Conservation (phyloP, 2,888 invertebrate genomes). For the Adela reaumurella region DNA sequence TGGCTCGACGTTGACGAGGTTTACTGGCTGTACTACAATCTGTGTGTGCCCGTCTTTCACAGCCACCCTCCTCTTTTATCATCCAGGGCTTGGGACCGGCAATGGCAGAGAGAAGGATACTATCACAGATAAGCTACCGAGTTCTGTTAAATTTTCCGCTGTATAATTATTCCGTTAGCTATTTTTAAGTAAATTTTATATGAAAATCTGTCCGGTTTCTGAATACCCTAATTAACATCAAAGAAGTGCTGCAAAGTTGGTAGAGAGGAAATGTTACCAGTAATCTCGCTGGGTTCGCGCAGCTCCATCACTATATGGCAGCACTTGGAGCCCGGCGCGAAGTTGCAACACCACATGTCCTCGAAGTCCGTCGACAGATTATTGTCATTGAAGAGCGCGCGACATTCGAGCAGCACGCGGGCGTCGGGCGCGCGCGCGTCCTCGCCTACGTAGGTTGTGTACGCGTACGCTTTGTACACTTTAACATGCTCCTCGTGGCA, state of each 20-base stretch:
- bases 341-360: constrained; percentile 63
- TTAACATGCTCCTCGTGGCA: constrained; percentile 25
- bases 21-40: too few species aligned
- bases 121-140: too few species aligned
- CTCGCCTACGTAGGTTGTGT: constrained; percentile 25
- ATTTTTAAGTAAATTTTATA: too few species aligned
- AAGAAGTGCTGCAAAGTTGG: constrained; percentile 1
- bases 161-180: too few species aligned
- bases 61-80: too few species aligned
- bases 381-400: constrained; percentile 61
- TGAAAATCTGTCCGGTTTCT: too few species aligned
- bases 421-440: constrained; percentile 19
- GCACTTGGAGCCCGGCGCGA: constrained; percentile 26
- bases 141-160: too few species aligned
- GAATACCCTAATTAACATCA: too few species aligned
- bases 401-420: constrained; percentile 29
- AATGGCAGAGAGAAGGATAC: too few species aligned
- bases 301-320: constrained; percentile 40
- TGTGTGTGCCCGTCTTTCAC: too few species aligned
- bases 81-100: too few species aligned
- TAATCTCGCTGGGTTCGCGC: constrained; percentile 30
- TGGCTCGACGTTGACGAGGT: too few species aligned
- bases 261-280: constrained; percentile 23
- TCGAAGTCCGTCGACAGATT: constrained; percentile 65
- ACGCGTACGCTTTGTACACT: constrained; percentile 33